Evolutionary conservation across 2,797 vertebrate species (phyloP).

Genomic region (Lutjanus campechanus): DNA sequence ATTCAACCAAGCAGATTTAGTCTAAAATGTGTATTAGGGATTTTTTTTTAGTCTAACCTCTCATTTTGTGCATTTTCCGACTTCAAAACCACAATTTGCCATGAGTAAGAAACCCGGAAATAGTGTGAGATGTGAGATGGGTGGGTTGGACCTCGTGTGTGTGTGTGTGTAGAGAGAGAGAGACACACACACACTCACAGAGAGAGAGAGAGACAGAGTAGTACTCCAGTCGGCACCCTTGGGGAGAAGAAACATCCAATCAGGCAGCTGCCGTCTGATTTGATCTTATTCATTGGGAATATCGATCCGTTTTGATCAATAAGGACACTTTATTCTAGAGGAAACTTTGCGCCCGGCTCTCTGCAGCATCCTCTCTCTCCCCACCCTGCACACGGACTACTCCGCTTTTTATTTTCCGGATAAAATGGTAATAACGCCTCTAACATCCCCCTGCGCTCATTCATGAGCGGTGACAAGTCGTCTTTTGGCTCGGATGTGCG

Average conservation of each 20-base stretch:
- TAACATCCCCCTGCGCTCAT: slow-evolving; percentile 15
- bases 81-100: slow-evolving; percentile 45
- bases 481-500: slow-evolving; percentile 33
- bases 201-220: slow-evolving; percentile 17
- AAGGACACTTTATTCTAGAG: neutral
- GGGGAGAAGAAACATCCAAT: slow-evolving; percentile 33
- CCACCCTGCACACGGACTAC: neutral
- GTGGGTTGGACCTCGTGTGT: slow-evolving; percentile 54
- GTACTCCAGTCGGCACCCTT: slow-evolving; percentile 34
- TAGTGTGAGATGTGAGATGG: slow-evolving; percentile 27
- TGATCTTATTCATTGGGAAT: neutral
- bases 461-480: slow-evolving; percentile 38
- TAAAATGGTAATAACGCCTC: slow-evolving; percentile 41
- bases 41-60: neutral
- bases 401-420: neutral
- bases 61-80: slow-evolving; percentile 40
- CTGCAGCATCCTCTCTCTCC: slow-evolving; percentile 19
- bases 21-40: neutral
- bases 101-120: slow-evolving; percentile 74
- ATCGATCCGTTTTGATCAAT: neutral
- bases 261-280: slow-evolving; percentile 15
- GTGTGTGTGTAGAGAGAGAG: slow-evolving; percentile 18
- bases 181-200: slow-evolving; percentile 7
- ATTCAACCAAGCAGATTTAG: neutral
- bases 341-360: neutral